Base-by-base conservation (phyloP, 1,140 invertebrate species). In the Onthophagus taurus region DNA sequence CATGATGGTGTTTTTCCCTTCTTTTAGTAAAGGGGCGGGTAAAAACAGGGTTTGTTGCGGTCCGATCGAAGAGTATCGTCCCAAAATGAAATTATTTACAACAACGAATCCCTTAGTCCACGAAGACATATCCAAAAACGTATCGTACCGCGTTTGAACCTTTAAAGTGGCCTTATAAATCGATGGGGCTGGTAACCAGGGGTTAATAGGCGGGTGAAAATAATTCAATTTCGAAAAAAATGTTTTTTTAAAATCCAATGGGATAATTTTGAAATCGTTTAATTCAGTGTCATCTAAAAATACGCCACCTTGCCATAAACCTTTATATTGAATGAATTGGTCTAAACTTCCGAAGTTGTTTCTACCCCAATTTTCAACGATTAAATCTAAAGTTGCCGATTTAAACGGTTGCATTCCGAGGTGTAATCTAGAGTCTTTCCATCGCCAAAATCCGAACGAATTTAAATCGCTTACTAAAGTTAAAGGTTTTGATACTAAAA, bases 1-100 rank as follows among this genome's bases (percentile, higher is more conserved):
- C 3, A 65, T 13, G 45, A 65, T 54, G 30, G 66, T 58, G 60
- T 77, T 78, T 3, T 51, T 43, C n/a, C 74, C 74, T 13, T 49
- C 44, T 30, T 64, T 64, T 0, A 79, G 56, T 11, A 77, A 56
- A 1, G 73, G 69, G 8, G 64, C 75, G 8, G 77, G 77, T 17
- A 80, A 48, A 60, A 75, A 81, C 0, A 77, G 56, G 2, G 72
- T 71, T 45, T 66, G 57, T 53, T 74, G 70, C 0, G 80, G 79
- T 2, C 79, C 79, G 6, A 68, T 52, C 44, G 55, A 59, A 12
- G 55, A 54, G 57, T 78, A 80, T 37, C 78, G 55, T 8, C 76
- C 76, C 33, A 81, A 54, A 53, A 79, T 75, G 52, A 77, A 75
- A 4, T 74, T 76, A 63, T 81, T 81, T 1, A 82, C 51, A 44